Conservation (phyloP, 2,797 vertebrate species). For the Etheostoma nigrum region DNA sequence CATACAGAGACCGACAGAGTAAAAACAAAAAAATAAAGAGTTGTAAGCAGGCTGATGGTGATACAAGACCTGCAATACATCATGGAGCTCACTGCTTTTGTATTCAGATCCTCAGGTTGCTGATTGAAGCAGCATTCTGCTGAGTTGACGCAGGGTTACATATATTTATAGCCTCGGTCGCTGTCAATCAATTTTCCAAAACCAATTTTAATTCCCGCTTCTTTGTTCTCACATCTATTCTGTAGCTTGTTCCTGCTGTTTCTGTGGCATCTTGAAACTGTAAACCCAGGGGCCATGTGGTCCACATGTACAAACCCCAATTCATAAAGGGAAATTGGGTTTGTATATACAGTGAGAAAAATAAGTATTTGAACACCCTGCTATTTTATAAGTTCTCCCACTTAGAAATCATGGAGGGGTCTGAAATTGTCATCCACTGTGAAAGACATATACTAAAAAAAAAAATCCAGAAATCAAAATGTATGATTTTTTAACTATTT, state of each 20-base stretch:
- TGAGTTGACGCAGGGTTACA: constrained; percentile 45
- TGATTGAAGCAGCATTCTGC: constrained; percentile 56
- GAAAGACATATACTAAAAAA: too few species aligned
- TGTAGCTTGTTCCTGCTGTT: constrained; percentile 34
- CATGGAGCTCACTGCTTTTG: constrained; percentile 39
- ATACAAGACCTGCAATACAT: constrained; percentile 28
- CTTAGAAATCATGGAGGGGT: too few species aligned
- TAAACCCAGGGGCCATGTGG: constrained; percentile 27
- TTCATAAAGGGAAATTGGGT: too few species aligned
- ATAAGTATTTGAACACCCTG: too few species aligned
- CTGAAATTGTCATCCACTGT: too few species aligned
- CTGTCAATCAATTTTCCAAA: constrained; percentile 68
- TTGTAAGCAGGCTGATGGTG: constrained; percentile 28
- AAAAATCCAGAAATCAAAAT: too few species aligned
- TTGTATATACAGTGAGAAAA: too few species aligned
- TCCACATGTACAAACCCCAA: constrained; percentile 18
- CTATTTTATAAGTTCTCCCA: too few species aligned
- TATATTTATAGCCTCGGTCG: constrained; percentile 62
- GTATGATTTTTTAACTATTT: too few species aligned
- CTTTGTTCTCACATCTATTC: constrained; percentile 38
- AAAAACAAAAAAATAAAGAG: constrained; percentile 5
- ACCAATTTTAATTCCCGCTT: constrained; percentile 51
- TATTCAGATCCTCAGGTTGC: constrained; percentile 66
- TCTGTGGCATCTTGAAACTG: constrained; percentile 28
- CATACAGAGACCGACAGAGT: constrained; percentile 5